Evolutionary conservation across 53 echinoderm and acorn worm species (phyloP), one percentile per base, ranked within the genome.

Genomic region (Paracentrotus lividus): DNA sequence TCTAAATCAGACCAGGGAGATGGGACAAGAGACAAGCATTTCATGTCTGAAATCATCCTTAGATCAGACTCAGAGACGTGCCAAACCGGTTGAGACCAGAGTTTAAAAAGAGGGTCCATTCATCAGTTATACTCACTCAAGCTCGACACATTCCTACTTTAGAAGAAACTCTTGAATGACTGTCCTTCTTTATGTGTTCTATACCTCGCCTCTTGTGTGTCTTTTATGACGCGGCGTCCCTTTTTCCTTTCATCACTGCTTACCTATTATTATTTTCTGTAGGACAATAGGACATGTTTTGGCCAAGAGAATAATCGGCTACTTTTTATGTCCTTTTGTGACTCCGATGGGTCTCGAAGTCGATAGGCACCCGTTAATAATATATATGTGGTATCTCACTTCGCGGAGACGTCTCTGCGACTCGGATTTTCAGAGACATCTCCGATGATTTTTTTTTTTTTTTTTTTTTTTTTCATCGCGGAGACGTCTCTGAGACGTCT

Each of bases 261-360:
- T 81, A 45, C 26, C 47, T 26, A 26, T 81, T 81, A 44, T 81
- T 26, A 81, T 81, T 21, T 81, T 81, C 27, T 26, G 47, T 81
- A 81, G 47, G 4, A 81, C 10, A 81, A 44, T 32, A 81, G 27
- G 81, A 47, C n/a, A 81, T 81, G 81, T 81, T 81, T 81, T 81
- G 81, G 26, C 81, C 81, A 81, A 81, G 26, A 5, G 81, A 45
- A 44, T 81, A 81, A 49, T 81, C 81, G 81, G 81, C 44, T 44
- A 23, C 18, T 81, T 47, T 72, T 81, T 81, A 81, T 81, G 81
- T 47, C 81, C 81, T 45, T 26, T 21, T n/a, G 24, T 34, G 44
- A 45, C 81, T 81, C 81, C 81, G 47, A 45, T n/a, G 2, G n/a
- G 81, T 81, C 81, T 81, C 47, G n/a, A 0, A 5, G 7, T 52